These are phyloP conservation scores for Elachura formosa DNA, from an alignment of 2,113 vertebrate species.

Conservation along the genomic window DNA sequence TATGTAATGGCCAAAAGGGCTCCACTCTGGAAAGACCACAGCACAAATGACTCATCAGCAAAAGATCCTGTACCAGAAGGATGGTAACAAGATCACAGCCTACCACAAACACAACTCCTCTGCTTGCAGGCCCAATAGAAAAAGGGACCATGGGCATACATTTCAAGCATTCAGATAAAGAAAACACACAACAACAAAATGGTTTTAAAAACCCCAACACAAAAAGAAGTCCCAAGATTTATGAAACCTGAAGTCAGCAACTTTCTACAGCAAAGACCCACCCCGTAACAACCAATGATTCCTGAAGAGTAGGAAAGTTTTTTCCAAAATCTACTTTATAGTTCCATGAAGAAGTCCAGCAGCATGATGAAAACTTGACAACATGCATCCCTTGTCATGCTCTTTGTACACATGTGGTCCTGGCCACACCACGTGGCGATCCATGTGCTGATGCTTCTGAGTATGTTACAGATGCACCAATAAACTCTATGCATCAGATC, in stretches of 20 bases:
- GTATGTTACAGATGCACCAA: rapidly evolving
- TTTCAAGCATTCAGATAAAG: background rate
- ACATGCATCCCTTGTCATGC: background rate
- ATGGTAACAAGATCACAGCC: background rate
- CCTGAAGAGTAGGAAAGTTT: background rate
- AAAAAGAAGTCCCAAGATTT: background rate
- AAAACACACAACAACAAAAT: background rate
- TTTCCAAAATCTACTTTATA: background rate
- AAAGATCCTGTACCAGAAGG: background rate
- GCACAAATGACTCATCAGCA: background rate
- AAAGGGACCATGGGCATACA: background rate
- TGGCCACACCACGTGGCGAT: background rate
- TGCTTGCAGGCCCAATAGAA: background rate
- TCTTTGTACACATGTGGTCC: background rate
- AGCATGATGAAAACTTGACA: rapidly evolving
- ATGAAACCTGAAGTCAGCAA: background rate
- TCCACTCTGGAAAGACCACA: background rate
- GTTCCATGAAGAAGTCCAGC: background rate
- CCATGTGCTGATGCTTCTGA: background rate
- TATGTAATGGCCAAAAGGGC: background rate
- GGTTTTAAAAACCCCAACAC: rapidly evolving
- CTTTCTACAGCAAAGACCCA: background rate
- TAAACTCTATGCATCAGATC: background rate
- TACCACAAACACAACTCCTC: background rate
- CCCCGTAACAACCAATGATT: background rate